phyloP scores from a whole-genome alignment of 2,797 vertebrate genomes.

The Lerista edwardsae region DNA sequence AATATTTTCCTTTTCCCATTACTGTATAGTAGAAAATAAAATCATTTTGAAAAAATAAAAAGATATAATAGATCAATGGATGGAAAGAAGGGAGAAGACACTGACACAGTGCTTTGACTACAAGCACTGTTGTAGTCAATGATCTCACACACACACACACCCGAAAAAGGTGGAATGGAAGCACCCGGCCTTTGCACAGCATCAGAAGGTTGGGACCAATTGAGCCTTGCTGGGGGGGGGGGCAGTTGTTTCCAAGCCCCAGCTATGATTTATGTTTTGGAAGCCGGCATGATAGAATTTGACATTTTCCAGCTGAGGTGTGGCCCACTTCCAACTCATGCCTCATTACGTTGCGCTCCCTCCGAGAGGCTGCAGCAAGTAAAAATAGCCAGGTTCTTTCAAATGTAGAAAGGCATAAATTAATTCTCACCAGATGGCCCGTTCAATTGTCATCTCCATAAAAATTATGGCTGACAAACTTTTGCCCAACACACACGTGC shows the following conservation, averaged over 20 bases:
- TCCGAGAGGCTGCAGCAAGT: slow-evolving; percentile 76
- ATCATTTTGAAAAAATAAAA: no score
- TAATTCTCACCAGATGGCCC: slow-evolving; percentile 75
- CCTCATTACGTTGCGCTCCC: slow-evolving; percentile 79
- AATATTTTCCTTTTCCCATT: no score
- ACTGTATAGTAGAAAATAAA: no score
- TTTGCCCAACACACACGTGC: slow-evolving; percentile 35
- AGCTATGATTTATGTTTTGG: slow-evolving; percentile 79
- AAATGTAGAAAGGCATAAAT: slow-evolving; percentile 79
- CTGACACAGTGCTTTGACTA: no score
- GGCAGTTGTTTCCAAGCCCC: neutral
- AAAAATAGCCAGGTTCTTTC: slow-evolving; percentile 82
- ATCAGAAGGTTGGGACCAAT: no score
- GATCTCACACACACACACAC: no score
- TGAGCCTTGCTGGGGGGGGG: no score
- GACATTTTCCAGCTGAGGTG: slow-evolving; percentile 85
- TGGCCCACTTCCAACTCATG: slow-evolving; percentile 81
- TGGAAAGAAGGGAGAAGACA: no score
- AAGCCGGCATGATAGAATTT: slow-evolving; percentile 78
- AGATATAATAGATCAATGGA: no score
- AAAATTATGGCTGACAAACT: slow-evolving; percentile 62
- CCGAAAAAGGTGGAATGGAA: no score
- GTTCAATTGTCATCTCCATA: slow-evolving; percentile 72
- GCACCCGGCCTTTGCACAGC: no score
- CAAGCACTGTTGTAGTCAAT: no score